phyloP scores from a whole-genome alignment of 2,113 vertebrate genomes.

The Aphyosemion australe region DNA sequence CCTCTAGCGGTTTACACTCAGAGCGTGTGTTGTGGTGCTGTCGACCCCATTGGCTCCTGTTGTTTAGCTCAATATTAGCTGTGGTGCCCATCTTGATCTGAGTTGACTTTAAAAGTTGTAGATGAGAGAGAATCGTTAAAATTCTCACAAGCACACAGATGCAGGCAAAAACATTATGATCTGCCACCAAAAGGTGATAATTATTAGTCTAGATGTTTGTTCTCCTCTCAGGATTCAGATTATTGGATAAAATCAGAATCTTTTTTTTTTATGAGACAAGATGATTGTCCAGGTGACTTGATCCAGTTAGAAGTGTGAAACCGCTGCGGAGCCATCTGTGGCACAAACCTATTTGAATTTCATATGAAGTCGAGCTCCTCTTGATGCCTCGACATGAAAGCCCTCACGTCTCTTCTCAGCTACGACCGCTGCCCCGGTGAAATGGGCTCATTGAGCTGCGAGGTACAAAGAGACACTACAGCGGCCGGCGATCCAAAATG shows the following conservation, averaged over 20 bases:
- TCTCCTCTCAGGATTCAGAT: background rate
- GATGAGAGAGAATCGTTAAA: too few species aligned
- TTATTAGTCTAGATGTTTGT: background rate
- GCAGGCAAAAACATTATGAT: too few species aligned
- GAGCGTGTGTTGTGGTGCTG: too few species aligned
- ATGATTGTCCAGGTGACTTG: slow-evolving; percentile 11
- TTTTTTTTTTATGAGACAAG: slow-evolving; percentile 12
- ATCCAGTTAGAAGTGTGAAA: slow-evolving; percentile 35
- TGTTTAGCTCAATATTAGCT: too few species aligned
- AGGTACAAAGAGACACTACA: slow-evolving; percentile 57
- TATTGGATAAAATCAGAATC: background rate
- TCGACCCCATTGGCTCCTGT: too few species aligned
- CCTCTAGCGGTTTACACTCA: too few species aligned
- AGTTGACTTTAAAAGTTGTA: too few species aligned
- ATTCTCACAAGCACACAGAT: too few species aligned
- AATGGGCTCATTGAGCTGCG: slow-evolving; percentile 58
- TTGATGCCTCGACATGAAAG: slow-evolving; percentile 76
- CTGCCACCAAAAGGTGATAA: too few species aligned
- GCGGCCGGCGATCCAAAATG: slow-evolving; percentile 51
- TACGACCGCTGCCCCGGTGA: slow-evolving; percentile 39
- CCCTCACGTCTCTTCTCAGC: slow-evolving; percentile 42
- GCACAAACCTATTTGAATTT: slow-evolving; percentile 71
- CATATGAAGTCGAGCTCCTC: slow-evolving; percentile 50
- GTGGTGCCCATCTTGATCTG: too few species aligned
- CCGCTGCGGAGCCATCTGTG: slow-evolving; percentile 46